These are phyloP conservation scores for Acanthopagrus latus DNA, from an alignment of 2,797 vertebrate species.

Conservation along the genomic window DNA sequence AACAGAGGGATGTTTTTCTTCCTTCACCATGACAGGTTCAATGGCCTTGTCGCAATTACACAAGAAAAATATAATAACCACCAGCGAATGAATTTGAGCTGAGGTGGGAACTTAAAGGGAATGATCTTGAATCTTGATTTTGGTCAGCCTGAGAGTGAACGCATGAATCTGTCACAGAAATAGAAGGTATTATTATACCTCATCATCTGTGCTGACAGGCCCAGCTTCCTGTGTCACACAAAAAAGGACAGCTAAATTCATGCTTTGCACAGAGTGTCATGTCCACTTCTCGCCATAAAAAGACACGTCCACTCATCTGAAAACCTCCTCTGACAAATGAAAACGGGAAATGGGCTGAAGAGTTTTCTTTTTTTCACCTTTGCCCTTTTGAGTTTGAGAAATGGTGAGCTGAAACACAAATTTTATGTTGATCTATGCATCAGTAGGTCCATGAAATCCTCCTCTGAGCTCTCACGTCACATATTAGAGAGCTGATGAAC, in stretches of 20 bases:
- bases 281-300: slow-evolving; percentile 28
- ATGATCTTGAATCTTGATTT: slow-evolving; percentile 23
- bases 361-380: neutral
- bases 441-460: neutral
- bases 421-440: neutral
- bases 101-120: slow-evolving; percentile 10
- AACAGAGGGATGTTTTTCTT: slow-evolving; percentile 2
- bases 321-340: slow-evolving; percentile 1
- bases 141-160: slow-evolving; percentile 1
- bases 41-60: neutral
- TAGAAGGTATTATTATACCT: slow-evolving; percentile 27
- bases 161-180: slow-evolving; percentile 17
- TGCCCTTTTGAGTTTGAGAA: neutral
- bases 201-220: slow-evolving; percentile 33
- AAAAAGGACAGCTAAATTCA: slow-evolving; percentile 50
- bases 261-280: slow-evolving; percentile 26
- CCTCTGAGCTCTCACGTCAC: neutral
- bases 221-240: slow-evolving; percentile 13
- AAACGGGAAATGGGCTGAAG: slow-evolving; percentile 17
- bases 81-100: slow-evolving; percentile 28
- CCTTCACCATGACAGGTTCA: neutral
- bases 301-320: slow-evolving; percentile 4
- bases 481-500: neutral
- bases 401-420: neutral
- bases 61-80: slow-evolving; percentile 11